A percentile compares a stretch with the other conserved stretches of the same genome.
Conservation (phyloP, 92 coral and sea anemone genomes). For the Palythoa caribaeorum region DNA sequence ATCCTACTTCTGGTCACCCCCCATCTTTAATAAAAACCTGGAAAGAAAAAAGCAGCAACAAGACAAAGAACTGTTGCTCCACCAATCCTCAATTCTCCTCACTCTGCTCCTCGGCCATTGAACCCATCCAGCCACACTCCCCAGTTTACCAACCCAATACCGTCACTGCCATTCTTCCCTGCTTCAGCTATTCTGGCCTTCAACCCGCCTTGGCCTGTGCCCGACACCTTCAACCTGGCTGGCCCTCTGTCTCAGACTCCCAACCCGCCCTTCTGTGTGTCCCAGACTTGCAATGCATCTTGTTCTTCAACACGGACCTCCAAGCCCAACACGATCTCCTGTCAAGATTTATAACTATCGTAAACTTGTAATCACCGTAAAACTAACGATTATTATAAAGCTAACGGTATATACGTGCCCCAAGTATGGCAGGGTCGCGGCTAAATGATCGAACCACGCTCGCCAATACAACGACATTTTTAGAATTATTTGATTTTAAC, state of each 20-base stretch:
- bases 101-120: neutral
- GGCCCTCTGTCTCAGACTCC: neutral
- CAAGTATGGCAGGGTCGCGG: too few relatives aligned
- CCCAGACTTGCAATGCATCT: neutral
- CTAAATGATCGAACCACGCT: too few relatives aligned
- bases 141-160: neutral
- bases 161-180: constrained; percentile 7
- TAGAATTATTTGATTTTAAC: too few relatives aligned
- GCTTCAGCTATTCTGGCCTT: constrained; percentile 6
- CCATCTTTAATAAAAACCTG: constrained; percentile 16
- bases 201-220: constrained; percentile 14
- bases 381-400: too few relatives aligned
- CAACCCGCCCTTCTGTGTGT: neutral
- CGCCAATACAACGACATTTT: too few relatives aligned
- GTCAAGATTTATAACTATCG: too few relatives aligned
- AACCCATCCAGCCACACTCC: neutral
- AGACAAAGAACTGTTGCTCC: constrained; percentile 9
- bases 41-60: constrained; percentile 18
- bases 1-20: constrained; percentile 35
- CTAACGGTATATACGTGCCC: too few relatives aligned
- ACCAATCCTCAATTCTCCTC: neutral
- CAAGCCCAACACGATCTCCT: too few relatives aligned
- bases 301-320: too few relatives aligned
- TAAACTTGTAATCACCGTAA: too few relatives aligned
- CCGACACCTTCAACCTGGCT: neutral